Conservation (phyloP, 2,888 invertebrate species). For the Myopa tessellatipennis region DNA sequence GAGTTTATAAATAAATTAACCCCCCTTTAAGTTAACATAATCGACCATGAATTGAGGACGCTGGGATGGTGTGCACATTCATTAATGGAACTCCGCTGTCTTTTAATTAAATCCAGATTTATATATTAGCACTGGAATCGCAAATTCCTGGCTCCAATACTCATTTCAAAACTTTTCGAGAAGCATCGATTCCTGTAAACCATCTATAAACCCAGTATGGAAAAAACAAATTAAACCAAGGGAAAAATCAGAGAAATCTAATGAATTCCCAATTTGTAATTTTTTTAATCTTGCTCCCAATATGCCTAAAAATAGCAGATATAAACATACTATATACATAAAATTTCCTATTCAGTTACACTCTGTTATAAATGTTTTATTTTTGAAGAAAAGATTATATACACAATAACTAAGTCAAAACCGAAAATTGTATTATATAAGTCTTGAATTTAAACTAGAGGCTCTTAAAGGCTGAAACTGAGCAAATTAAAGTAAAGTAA, state of each 20-base stretch:
- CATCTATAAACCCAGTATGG: constrained; percentile 43
- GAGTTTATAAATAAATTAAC: constrained; percentile 33
- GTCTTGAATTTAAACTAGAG: no score
- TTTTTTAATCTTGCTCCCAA: no score
- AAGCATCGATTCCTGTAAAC: neutral
- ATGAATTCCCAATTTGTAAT: no score
- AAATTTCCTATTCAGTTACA: no score
- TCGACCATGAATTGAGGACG: neutral
- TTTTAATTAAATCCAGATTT: constrained; percentile 44
- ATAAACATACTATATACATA: no score
- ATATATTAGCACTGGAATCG: constrained; percentile 7
- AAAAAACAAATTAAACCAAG: constrained; percentile 1
- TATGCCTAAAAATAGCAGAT: no score
- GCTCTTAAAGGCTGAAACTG: no score
- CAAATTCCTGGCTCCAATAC: neutral
- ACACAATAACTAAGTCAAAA: no score
- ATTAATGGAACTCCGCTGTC: constrained; percentile 45
- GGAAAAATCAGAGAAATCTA: neutral
- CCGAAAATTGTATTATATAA: no score
- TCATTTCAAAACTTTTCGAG: neutral
- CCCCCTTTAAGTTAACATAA: constrained; percentile 9
- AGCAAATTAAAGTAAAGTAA: no score
- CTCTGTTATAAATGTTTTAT: no score
- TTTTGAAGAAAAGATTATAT: no score
- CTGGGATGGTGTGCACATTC: constrained; percentile 38